A percentile compares a stretch with the other conserved stretches of the same genome.
These are phyloP conservation scores for Parotocinclus haroldoi DNA, from an alignment of 2,797 vertebrate genomes.

Conservation along the genomic window DNA sequence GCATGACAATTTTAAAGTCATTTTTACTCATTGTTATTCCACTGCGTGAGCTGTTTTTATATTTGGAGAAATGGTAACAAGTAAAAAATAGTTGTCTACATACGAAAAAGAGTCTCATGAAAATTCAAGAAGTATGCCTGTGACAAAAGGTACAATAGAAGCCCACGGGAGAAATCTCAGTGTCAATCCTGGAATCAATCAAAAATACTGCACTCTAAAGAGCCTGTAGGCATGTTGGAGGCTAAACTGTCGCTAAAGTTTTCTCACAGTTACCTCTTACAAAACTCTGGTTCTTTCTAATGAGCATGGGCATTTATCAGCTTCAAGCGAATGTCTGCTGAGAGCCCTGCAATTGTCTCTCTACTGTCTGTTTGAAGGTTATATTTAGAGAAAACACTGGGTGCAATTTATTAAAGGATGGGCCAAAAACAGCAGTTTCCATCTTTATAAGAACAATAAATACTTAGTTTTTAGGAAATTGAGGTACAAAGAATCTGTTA, in stretches of 20 bases:
- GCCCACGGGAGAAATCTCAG: slow-evolving; percentile 7
- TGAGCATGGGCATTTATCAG: slow-evolving; percentile 62
- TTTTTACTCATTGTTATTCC: no score
- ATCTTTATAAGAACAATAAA: slow-evolving; percentile 8
- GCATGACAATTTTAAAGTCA: no score
- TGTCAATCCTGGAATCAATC: slow-evolving; percentile 12
- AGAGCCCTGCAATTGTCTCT: slow-evolving; percentile 51
- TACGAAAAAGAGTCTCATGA: no score
- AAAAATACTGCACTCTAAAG: slow-evolving; percentile 36
- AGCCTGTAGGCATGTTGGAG: slow-evolving; percentile 45
- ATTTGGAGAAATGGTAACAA: no score
- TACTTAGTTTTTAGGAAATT: slow-evolving; percentile 49
- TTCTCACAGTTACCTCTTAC: slow-evolving; percentile 41
- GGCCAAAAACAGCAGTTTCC: slow-evolving; percentile 35
- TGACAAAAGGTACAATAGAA: background rate
- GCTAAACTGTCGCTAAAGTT: slow-evolving; percentile 40
- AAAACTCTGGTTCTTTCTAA: slow-evolving; percentile 56
- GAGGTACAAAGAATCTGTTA: slow-evolving; percentile 37
- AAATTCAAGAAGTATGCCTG: no score
- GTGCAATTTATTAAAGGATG: slow-evolving; percentile 60
- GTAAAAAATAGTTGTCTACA: no score
- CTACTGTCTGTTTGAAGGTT: slow-evolving; percentile 42
- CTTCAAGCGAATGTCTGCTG: slow-evolving; percentile 55
- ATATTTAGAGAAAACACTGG: slow-evolving; percentile 50
- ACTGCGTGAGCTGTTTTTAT: no score